Evolutionary conservation across 1,140 invertebrate genomes (phyloP).

Genomic region (Platyscapa corneri): DNA sequence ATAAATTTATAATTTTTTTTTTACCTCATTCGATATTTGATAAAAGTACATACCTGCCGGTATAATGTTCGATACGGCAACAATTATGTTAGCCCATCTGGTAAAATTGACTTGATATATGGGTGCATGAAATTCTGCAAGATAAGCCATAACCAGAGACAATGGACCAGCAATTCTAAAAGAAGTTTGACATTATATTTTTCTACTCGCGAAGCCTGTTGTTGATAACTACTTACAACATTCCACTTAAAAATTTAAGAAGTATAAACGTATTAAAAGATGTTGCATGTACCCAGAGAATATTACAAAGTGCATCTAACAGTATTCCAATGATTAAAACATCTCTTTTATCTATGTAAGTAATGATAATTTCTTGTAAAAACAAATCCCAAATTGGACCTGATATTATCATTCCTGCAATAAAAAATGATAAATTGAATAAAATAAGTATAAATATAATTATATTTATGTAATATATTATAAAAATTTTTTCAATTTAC

Average conservation of each 20-base stretch:
- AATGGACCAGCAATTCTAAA: conserved; percentile 68
- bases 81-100: conserved; percentile 63
- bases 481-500: not conserved
- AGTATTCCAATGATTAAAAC: conserved; percentile 75
- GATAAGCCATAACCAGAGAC: conserved; percentile 65
- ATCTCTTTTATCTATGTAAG: conserved; percentile 71
- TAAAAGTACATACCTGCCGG: conserved; percentile 63
- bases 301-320: conserved; percentile 74
- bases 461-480: not conserved
- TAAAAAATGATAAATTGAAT: conserved; percentile 21
- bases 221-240: conserved; percentile 73
- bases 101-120: conserved; percentile 61
- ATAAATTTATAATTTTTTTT: too few relatives aligned
- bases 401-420: conserved; percentile 76
- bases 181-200: not conserved
- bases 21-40: not conserved
- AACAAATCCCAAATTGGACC: conserved; percentile 76
- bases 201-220: too few relatives aligned
- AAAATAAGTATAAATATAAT: not conserved
- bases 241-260: conserved; percentile 76
- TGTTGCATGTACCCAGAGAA: conserved; percentile 73
- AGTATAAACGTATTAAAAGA: conserved; percentile 75
- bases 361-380: conserved; percentile 69
- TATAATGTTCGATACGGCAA: conserved; percentile 63
- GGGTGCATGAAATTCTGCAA: conserved; percentile 69